phyloP scores from a whole-genome alignment of 2,888 invertebrate species.

The Cheilosia grossa region DNA sequence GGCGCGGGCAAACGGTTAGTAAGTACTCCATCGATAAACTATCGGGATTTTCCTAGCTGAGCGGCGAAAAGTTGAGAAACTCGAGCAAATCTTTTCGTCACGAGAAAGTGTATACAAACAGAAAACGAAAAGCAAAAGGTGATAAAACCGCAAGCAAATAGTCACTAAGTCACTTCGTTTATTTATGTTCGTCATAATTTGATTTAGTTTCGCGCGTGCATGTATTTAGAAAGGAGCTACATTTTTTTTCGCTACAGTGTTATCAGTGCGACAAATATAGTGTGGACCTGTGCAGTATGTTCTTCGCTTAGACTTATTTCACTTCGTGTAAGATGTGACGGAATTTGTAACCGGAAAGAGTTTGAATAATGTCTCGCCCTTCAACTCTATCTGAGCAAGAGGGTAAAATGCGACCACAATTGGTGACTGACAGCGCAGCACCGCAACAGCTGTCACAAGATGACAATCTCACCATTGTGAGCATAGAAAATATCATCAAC shows the following conservation, averaged over 20 bases:
- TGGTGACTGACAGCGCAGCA: conserved; percentile 19
- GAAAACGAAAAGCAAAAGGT: conserved; percentile 9
- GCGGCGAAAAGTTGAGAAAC: neutral
- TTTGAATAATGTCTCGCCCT: neutral
- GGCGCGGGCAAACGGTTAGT: conserved; percentile 12
- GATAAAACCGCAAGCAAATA: conserved; percentile 8
- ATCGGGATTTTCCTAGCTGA: conserved; percentile 36
- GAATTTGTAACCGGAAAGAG: neutral
- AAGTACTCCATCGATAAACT: conserved; percentile 23
- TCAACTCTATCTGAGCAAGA: conserved; percentile 75
- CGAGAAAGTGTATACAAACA: neutral
- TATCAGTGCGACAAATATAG: conserved; percentile 8
- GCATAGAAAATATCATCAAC: conserved; percentile 71
- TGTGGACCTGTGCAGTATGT: neutral
- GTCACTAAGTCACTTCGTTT: conserved; percentile 14
- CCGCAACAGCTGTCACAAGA: conserved; percentile 36
- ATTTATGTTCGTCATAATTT: neutral
- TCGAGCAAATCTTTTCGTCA: conserved; percentile 4
- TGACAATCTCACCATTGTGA: conserved; percentile 49
- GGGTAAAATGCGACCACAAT: conserved; percentile 62
- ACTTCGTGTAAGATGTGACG: conserved; percentile 16
- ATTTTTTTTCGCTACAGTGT: neutral
- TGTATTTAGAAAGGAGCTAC: neutral
- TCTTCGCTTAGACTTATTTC: neutral
- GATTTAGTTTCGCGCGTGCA: conserved; percentile 16